These are phyloP conservation scores for Matsumurasca onukii DNA, from an alignment of 1,140 invertebrate species.

Conservation along the genomic window DNA sequence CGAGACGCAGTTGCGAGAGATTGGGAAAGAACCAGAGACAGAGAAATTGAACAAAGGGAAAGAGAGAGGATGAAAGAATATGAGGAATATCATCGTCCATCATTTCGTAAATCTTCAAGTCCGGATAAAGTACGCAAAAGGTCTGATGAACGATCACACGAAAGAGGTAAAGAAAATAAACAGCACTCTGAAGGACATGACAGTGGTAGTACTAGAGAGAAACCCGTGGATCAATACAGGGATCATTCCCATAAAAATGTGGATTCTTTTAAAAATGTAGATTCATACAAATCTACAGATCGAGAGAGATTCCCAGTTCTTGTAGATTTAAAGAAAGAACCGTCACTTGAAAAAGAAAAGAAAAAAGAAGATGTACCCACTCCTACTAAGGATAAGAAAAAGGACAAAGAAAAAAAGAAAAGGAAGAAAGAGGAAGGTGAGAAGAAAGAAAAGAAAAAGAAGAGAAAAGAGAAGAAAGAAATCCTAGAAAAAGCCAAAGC, in stretches of 20 bases:
- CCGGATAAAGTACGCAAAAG: slow-evolving; percentile 48
- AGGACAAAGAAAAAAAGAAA: slow-evolving; percentile 48
- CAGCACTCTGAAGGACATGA: slow-evolving; percentile 51
- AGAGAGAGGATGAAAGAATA: slow-evolving; percentile 38
- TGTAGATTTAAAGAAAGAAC: slow-evolving; percentile 28
- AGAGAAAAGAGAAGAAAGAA: slow-evolving; percentile 35
- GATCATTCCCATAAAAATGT: too few species aligned
- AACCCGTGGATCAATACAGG: neutral
- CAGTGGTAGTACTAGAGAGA: slow-evolving; percentile 4
- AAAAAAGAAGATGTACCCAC: slow-evolving; percentile 42
- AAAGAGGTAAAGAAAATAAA: slow-evolving; percentile 55
- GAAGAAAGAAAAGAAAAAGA: slow-evolving; percentile 36
- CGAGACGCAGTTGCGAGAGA: slow-evolving; percentile 25
- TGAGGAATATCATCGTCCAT: slow-evolving; percentile 29
- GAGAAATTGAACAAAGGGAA: slow-evolving; percentile 37
- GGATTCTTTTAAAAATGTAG: neutral
- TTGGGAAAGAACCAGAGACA: slow-evolving; percentile 39
- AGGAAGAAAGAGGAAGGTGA: slow-evolving; percentile 43
- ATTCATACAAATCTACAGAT: neutral
- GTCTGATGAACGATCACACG: slow-evolving; percentile 46
- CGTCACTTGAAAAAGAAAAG: slow-evolving; percentile 48
- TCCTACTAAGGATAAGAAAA: slow-evolving; percentile 51
- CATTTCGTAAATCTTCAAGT: neutral
- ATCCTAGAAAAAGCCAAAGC: slow-evolving; percentile 33
- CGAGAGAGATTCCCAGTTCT: slow-evolving; percentile 15